These are phyloP conservation scores for Neopelma chrysocephalum DNA, from an alignment of 2,797 vertebrate genomes.

Conservation along the genomic window DNA sequence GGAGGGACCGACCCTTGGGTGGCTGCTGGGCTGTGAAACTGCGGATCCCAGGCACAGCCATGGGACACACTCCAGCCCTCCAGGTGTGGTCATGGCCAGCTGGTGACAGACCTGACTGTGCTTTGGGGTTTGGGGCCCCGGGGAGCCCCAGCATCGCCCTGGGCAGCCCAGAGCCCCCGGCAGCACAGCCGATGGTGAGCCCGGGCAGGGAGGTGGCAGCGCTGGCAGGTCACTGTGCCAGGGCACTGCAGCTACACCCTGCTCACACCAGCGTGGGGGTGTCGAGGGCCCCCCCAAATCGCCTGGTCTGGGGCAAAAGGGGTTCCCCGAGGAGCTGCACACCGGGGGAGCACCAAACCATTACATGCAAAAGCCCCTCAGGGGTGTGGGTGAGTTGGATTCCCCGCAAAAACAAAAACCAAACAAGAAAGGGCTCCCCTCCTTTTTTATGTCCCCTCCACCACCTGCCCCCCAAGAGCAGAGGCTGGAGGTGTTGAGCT, in stretches of 20 bases:
- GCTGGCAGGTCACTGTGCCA: accelerated
- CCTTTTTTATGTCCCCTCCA: neutral
- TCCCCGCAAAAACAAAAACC: accelerated
- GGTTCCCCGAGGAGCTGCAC: neutral
- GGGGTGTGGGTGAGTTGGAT: neutral
- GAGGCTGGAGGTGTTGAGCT: neutral
- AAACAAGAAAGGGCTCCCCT: neutral
- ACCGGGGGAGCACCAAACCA: neutral
- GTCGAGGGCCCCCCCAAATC: accelerated
- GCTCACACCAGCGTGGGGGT: accelerated
- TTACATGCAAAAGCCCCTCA: accelerated
- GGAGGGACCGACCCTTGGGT: neutral
- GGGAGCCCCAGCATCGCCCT: accelerated
- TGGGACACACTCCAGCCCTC: accelerated
- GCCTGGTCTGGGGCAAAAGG: neutral
- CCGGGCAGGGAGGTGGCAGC: accelerated
- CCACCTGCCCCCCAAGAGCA: too few species aligned
- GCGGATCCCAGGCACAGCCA: neutral
- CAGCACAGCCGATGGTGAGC: accelerated
- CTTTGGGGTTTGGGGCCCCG: neutral
- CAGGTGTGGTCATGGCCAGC: accelerated
- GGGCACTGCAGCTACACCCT: neutral
- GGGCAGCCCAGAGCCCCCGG: neutral
- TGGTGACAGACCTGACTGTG: neutral
- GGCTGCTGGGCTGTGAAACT: neutral